Conservation (phyloP, 2,797 vertebrate genomes). For the Eurystomus glaucurus region DNA sequence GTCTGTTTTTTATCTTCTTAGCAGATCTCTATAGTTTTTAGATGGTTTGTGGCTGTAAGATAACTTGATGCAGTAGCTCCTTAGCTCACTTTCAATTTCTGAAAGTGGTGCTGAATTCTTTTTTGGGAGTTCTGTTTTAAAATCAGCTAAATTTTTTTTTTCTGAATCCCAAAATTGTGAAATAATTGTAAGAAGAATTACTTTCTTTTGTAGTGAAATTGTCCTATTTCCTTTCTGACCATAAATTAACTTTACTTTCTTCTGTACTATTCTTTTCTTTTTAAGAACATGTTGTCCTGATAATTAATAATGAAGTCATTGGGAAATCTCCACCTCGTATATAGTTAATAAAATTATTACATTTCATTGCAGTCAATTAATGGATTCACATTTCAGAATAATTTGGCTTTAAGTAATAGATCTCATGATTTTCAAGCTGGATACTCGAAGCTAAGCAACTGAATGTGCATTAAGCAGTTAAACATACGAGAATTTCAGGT, state of each 20-base stretch:
- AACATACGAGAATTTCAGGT: conserved; percentile 82
- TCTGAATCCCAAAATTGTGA: not conserved
- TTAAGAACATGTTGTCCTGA: not conserved
- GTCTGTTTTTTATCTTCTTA: not conserved
- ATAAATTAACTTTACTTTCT: not conserved
- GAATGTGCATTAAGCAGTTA: not conserved
- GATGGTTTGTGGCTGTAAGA: not conserved
- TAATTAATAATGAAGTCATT: not conserved
- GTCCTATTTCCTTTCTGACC: not conserved
- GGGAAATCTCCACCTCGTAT: not conserved
- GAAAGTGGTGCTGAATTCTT: not conserved
- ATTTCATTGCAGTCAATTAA: not conserved
- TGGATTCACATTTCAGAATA: not conserved
- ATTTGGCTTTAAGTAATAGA: not conserved
- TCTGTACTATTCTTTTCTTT: not conserved
- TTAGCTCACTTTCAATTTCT: not conserved
- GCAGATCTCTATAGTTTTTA: not conserved
- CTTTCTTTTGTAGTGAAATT: not conserved
- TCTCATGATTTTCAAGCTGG: not conserved
- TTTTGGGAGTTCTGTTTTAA: not conserved
- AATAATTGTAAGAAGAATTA: not conserved
- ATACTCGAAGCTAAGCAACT: not conserved
- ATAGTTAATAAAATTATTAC: not conserved
- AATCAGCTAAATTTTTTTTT: not conserved
- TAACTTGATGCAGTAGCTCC: not conserved